Evolutionary conservation across 1,140 invertebrate species (phyloP), one percentile per base, ranked within the genome.

Genomic region (Babylonia areolata): DNA sequence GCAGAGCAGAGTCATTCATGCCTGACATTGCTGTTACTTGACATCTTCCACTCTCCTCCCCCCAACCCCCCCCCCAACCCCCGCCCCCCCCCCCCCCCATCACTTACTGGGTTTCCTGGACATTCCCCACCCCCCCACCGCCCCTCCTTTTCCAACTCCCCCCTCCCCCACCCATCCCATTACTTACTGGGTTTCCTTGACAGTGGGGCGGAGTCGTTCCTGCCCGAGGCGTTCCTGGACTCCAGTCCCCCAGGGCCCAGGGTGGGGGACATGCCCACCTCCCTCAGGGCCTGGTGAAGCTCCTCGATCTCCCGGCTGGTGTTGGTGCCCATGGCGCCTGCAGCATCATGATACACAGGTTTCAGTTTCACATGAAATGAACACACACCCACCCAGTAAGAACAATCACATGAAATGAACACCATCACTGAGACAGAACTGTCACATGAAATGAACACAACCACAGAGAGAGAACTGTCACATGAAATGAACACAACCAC

Each of bases 221-320:
- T 39, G 20, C 69, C 83, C 42, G 85, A 35, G 33, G 54, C 28
- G 40, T 83, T 81, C 71, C 28, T 15, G 81, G 85, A 31, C 73
- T 78, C 40, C 46, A 73, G 81, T 54, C 87, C 71, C 46, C 9
- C 46, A n/a, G n/a, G n/a, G 6, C 35, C 20, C 85, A 91, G 85
- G 12, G 92, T 91, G 9, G 90, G 88, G 5, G 92, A 92, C 35
- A 91, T 79, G 1, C 90, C 92, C 17, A 90, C 91, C 81, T 91
- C 91, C 80, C 89, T 85, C 28, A 93, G 87, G 0, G 92, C 93
- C 80, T 91, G 89, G 42, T 93, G 93, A 9, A 93, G 86, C 3
- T 90, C 93, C 80, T 93, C 92, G n/a, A 93, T 93, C 82, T 94
- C 93, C 87, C 89, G 87, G 79, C 92, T 93, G 1, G 93, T 94